Evolutionary conservation across 2,113 vertebrate species (phyloP).

Genomic region (Pituophis catenifer): DNA sequence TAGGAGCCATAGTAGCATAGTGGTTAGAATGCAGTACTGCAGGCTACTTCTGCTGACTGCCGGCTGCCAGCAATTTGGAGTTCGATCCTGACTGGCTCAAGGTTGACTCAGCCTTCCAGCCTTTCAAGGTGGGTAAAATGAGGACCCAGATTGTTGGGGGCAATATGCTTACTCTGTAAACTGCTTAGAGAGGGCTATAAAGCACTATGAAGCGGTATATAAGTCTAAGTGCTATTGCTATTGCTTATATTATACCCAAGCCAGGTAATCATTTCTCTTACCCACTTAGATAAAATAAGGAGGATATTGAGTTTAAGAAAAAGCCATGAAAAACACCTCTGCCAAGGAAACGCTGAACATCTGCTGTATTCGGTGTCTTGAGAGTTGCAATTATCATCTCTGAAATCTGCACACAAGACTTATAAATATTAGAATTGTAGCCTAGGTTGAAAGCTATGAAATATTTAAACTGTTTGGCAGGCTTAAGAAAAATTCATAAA

Average conservation of each 20-base stretch:
- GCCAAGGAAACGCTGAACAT: slow-evolving; percentile 86
- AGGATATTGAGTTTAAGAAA: slow-evolving; percentile 65
- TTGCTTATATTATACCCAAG: slow-evolving; percentile 57
- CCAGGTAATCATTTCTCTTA: slow-evolving; percentile 73
- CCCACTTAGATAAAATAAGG: slow-evolving; percentile 81
- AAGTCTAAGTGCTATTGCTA: neutral
- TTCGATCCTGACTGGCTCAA: too few relatives aligned
- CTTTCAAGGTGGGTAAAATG: too few relatives aligned
- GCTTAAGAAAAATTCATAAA: slow-evolving; percentile 83
- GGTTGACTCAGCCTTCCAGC: too few relatives aligned
- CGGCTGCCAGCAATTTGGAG: too few relatives aligned
- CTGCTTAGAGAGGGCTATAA: neutral
- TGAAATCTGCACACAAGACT: slow-evolving; percentile 84
- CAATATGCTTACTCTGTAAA: neutral
- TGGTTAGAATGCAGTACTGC: too few relatives aligned
- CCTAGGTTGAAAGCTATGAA: slow-evolving; percentile 78
- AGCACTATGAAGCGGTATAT: neutral
- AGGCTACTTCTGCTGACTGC: too few relatives aligned
- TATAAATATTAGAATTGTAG: slow-evolving; percentile 87
- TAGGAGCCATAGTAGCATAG: too few relatives aligned
- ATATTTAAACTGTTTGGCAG: slow-evolving; percentile 85
- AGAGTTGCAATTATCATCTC: slow-evolving; percentile 85
- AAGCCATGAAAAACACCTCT: slow-evolving; percentile 79
- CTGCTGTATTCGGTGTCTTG: slow-evolving; percentile 82
- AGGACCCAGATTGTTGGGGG: neutral